Base-by-base conservation (phyloP, 2,113 vertebrate species). In the Thermophis baileyi region DNA sequence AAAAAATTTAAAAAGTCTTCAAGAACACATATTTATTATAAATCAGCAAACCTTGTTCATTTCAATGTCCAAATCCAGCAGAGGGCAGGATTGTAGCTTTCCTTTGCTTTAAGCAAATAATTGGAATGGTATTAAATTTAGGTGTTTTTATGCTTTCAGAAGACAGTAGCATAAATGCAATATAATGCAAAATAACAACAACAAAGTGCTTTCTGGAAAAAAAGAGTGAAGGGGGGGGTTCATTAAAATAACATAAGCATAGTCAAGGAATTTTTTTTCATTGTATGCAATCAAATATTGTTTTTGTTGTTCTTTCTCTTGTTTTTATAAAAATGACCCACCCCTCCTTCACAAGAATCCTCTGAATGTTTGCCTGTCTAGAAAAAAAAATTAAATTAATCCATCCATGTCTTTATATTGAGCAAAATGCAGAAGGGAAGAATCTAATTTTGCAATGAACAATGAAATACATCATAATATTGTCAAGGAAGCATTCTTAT, bases 1-100 rank as follows among this genome's bases (percentile, higher is more conserved):
- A 81, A 81, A 8, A 40, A 40, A 9, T 40, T 22, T 22, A 81
- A 81, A 40, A 81, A 81, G 69, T 20, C 18, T 81, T 81, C 69
- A 7, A 74, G n/a, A 74, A 18, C 69, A 74, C n/a, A 20, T 74
- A 40, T 40, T 40, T 81, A 81, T 40, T 81, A 81, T 40, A 81
- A 22, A 44, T 3, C 35, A 81, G 69, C 6, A 81, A 35, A 40
- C 16, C 35, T 81, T 81, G 35, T 44, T 81, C 74, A 55, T n/a
- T 4, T 35, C 50, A 8, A 90, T 25, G 14, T 0, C 0, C 3
- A 53, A 14, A 50, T 90, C 97, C 97, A 97, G 96, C 94, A 97
- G 97, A 96, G 96, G 96, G 97, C 97, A 97, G 92, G 86, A n/a
- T 85, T 96, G 97, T 1, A 63, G 93, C 93, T 96, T 1, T 44